phyloP scores from a whole-genome alignment of 2,113 vertebrate genomes.

The Halichoerus grypus region DNA sequence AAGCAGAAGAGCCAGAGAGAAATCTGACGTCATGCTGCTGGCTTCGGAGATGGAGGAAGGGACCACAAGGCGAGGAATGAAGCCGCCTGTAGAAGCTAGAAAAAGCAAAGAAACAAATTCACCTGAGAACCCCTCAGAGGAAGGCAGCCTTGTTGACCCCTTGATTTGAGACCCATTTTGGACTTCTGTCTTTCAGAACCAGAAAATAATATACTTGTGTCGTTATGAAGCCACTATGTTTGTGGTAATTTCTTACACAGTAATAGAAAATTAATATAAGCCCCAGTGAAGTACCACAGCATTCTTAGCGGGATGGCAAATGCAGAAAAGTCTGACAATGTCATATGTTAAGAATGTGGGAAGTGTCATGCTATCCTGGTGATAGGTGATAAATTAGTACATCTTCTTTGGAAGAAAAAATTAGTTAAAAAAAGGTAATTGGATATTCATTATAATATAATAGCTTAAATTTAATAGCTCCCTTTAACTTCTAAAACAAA shows the following conservation, averaged over 20 bases:
- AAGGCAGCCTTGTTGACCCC: neutral
- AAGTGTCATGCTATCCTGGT: neutral
- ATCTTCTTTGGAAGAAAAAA: neutral
- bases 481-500: constrained; percentile 13
- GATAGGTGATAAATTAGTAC: neutral
- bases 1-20: neutral
- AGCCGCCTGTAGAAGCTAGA: neutral
- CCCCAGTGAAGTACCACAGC: neutral
- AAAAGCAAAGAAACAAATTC: neutral
- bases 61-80: neutral
- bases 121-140: neutral
- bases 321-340: neutral
- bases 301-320: neutral
- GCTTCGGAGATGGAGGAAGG: neutral
- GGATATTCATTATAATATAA: neutral
- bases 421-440: neutral
- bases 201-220: neutral
- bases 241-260: neutral
- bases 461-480: neutral
- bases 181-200: neutral
- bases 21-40: neutral
- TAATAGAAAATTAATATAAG: neutral
- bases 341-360: neutral
- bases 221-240: neutral
- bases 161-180: neutral